Percentiles rank a stretch among this genome's conserved stretches.
Evolutionary conservation across 2,113 vertebrate species (phyloP).

Genomic region (Picathartes gymnocephalus): DNA sequence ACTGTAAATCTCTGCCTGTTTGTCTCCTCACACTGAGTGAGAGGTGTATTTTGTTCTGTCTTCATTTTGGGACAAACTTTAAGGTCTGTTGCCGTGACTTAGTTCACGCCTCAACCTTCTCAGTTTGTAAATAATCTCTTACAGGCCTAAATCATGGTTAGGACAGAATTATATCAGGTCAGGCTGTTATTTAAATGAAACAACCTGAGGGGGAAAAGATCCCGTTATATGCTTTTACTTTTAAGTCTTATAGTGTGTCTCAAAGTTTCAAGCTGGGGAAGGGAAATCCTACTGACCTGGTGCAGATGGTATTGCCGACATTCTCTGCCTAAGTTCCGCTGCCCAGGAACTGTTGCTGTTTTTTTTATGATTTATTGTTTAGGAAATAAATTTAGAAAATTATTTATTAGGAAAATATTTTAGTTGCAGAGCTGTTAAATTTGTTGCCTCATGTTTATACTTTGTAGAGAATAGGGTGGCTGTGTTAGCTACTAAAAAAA

Average conservation of each 20-base stretch:
- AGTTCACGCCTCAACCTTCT: not conserved
- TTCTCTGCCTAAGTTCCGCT: not conserved
- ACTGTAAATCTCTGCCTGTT: not conserved
- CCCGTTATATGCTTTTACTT: not conserved
- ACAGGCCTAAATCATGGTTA: not conserved
- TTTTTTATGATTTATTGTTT: not conserved
- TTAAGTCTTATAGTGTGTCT: not conserved
- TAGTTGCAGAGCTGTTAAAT: not conserved
- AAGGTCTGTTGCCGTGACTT: not conserved
- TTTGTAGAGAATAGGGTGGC: not conserved
- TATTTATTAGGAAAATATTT: not conserved
- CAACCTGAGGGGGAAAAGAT: not conserved
- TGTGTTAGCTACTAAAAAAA: not conserved
- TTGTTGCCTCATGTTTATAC: not conserved
- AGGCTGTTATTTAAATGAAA: not conserved
- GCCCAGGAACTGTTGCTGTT: accelerated
- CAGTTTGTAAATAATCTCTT: not conserved
- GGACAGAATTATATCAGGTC: not conserved
- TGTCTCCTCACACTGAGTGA: accelerated
- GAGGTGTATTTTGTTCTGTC: not conserved
- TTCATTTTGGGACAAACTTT: not conserved
- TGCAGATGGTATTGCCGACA: accelerated
- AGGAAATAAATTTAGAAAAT: not conserved
- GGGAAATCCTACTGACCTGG: not conserved
- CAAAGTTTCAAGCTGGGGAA: not conserved